A percentile compares a stretch with the other conserved stretches of the same genome.
These are phyloP conservation scores for Cynodonichthys magdalenae DNA, from an alignment of 2,797 vertebrate species.

Conservation along the genomic window DNA sequence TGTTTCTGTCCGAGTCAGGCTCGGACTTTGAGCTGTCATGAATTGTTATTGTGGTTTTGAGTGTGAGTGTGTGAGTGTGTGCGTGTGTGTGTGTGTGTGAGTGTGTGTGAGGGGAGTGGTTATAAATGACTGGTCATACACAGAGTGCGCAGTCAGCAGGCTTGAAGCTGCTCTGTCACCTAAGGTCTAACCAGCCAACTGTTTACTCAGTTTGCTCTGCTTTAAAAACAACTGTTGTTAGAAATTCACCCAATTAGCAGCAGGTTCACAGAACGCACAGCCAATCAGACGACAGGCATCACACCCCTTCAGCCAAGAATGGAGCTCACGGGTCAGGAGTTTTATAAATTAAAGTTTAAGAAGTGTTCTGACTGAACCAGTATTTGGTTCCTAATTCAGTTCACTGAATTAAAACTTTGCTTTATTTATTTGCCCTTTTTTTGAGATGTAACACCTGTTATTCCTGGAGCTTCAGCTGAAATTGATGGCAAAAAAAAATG, in stretches of 20 bases:
- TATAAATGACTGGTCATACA: constrained; percentile 51
- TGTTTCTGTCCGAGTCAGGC: constrained; percentile 25
- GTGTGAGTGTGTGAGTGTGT: constrained; percentile 27
- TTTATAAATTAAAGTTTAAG: not conserved
- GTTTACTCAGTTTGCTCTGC: constrained; percentile 41
- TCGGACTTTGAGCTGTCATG: constrained; percentile 68
- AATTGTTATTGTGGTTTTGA: constrained; percentile 62
- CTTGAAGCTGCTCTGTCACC: constrained; percentile 64
- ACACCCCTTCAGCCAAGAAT: not conserved
- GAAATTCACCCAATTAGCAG: constrained; percentile 20
- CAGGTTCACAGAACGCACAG: not conserved
- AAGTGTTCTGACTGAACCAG: no score
- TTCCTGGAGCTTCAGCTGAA: no score
- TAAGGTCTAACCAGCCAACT: constrained; percentile 54
- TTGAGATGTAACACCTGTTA: no score
- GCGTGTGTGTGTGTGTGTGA: constrained; percentile 32
- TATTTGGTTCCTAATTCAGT: no score
- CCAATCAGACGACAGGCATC: no score
- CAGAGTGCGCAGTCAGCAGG: constrained; percentile 67
- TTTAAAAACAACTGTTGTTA: constrained; percentile 43
- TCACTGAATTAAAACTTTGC: no score
- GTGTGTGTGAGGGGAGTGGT: constrained; percentile 33
- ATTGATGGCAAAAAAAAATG: no score
- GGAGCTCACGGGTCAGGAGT: not conserved
- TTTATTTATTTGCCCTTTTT: no score